Conservation (phyloP, 92 coral and sea anemone species). For the Epizoanthus ramosus region DNA sequence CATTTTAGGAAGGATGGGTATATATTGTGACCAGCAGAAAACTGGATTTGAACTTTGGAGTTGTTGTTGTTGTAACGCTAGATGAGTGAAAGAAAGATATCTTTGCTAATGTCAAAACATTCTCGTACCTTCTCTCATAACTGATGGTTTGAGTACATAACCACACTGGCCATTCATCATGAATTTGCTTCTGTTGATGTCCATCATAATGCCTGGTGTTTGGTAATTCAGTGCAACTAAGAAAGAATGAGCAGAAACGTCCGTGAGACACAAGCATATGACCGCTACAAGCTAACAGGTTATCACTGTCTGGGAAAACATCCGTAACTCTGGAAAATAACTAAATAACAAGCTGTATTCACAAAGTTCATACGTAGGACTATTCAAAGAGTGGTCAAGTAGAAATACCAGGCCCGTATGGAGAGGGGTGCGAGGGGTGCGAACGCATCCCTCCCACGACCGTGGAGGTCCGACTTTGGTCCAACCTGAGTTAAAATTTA, state of each 20-base stretch:
- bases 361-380: too few species aligned
- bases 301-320: not conserved
- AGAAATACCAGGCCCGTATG: too few species aligned
- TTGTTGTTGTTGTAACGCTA: not conserved
- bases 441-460: too few species aligned
- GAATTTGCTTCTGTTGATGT: conserved; percentile 88
- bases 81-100: not conserved
- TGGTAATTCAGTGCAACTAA: conserved; percentile 95
- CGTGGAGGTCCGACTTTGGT: too few species aligned
- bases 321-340: not conserved
- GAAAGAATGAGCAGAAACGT: not conserved
- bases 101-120: not conserved
- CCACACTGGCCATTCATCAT: conserved; percentile 94
- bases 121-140: conserved; percentile 93
- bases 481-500: too few species aligned
- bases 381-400: too few species aligned
- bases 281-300: not conserved
- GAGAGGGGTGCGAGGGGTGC: too few species aligned
- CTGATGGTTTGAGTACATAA: conserved; percentile 93
- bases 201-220: conserved; percentile 94
- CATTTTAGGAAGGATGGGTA: too few species aligned
- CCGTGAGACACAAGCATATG: not conserved
- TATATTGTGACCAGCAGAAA: not conserved
- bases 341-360: too few species aligned
- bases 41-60: not conserved